phyloP scores from a whole-genome alignment of 2,888 invertebrate species.

The Liposcelis brunnea region DNA sequence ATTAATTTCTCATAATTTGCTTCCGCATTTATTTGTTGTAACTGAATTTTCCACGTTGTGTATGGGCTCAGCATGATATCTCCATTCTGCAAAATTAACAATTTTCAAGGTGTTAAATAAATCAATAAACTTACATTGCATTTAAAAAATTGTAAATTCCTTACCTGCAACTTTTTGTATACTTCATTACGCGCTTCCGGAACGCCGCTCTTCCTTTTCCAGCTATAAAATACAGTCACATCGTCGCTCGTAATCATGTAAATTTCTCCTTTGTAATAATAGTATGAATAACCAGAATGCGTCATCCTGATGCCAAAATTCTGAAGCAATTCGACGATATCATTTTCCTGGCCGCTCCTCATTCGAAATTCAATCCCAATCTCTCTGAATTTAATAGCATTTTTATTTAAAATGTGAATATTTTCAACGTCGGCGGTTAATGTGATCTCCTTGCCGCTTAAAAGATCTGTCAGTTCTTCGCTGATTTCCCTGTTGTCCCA shows the following conservation, averaged over 20 bases:
- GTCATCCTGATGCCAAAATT: not conserved
- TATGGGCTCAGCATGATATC: conserved; percentile 6
- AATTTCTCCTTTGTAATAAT: not conserved
- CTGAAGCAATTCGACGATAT: not conserved
- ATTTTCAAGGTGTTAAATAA: too few species aligned
- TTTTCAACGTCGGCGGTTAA: not conserved
- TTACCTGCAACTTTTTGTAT: conserved; percentile 3
- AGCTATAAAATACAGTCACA: not conserved
- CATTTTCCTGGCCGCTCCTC: too few species aligned
- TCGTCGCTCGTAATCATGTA: not conserved
- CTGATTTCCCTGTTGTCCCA: not conserved
- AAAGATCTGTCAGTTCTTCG: not conserved
- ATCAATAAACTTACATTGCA: too few species aligned
- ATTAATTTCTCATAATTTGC: not conserved
- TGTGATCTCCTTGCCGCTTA: not conserved
- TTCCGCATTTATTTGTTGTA: not conserved
- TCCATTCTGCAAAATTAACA: not conserved
- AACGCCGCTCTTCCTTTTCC: not conserved
- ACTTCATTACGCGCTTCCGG: not conserved
- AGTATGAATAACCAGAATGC: conserved; percentile 4
- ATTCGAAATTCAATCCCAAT: too few species aligned
- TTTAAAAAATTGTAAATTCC: too few species aligned
- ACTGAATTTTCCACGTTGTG: conserved; percentile 7
- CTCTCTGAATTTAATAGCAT: not conserved
- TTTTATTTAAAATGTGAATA: not conserved